Evolutionary conservation across 1,140 invertebrate species (phyloP).

Genomic region (Bicyclus anynana): DNA sequence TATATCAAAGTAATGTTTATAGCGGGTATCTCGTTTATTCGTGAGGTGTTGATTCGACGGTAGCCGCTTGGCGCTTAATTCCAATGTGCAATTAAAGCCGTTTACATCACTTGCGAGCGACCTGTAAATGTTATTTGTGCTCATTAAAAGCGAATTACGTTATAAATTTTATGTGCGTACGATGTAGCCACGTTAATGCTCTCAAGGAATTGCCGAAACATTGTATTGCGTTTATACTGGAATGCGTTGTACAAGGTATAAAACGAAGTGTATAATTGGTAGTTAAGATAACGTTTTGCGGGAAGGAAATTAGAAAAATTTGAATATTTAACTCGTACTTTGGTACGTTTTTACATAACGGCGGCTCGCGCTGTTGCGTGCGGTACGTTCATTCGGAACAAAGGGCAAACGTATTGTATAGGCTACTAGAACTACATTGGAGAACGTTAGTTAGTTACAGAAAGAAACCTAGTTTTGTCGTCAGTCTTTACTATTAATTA

Average conservation of each 20-base stretch:
- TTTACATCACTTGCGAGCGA: constrained; percentile 63
- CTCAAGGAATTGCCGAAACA: constrained; percentile 52
- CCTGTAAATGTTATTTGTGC: constrained; percentile 65
- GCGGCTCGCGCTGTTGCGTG: background rate
- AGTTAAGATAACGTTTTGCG: constrained; percentile 11
- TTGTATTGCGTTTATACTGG: constrained; percentile 40
- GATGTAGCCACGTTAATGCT: constrained; percentile 50
- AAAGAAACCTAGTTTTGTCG: too few species aligned
- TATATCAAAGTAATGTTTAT: constrained; percentile 18
- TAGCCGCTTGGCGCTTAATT: constrained; percentile 37
- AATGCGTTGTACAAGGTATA: constrained; percentile 32
- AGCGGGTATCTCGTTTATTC: constrained; percentile 27
- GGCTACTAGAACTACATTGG: too few species aligned
- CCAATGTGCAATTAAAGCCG: constrained; percentile 56
- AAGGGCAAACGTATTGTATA: background rate
- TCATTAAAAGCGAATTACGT: constrained; percentile 67
- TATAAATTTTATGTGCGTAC: constrained; percentile 66
- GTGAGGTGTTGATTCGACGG: constrained; percentile 56
- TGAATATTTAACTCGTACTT: constrained; percentile 1
- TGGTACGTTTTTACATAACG: background rate
- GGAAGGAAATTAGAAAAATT: constrained; percentile 5
- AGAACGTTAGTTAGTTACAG: too few species aligned
- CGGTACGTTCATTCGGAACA: background rate
- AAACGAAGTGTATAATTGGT: constrained; percentile 11
- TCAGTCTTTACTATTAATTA: too few species aligned